Evolutionary conservation across 1,140 invertebrate genomes (phyloP), one percentile per base, ranked within the genome.

Genomic region (Xylocopa sonorina): DNA sequence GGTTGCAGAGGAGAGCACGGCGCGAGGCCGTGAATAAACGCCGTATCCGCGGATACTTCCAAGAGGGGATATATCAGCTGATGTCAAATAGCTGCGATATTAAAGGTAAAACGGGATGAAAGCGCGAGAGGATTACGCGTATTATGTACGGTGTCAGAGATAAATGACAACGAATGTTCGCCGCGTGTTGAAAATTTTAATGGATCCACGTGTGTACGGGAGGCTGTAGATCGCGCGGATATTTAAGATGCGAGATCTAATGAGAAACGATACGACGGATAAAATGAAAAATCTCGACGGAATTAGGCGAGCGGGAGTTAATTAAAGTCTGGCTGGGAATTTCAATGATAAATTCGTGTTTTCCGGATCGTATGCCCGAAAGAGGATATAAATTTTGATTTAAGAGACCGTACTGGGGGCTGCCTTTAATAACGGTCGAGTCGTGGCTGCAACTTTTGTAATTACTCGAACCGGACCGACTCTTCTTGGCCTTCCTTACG

Each of bases 161-260:
- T 86, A 84, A 84, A 86, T 84, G 82, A 84, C 84, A 86, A 86
- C 80, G 80, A 84, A 85, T 82, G 82, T 66, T 82, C 66, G 82
- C 58, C 71, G 75, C 83, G 84, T 82, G 84, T 82, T 76, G 82
- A 24, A 72, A 66, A 86, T 84, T 62, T 76, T 86, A 82, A 77
- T 72, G 63, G 29, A 63, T 83, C 82, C 82, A 67, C 68, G 60
- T 71, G 68, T 80, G 82, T 58, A 84, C 69, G 80, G 60, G 81
- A 72, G 64, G 38, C 63, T 24, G 38, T 9, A 7, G 51, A 41
- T 32, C 29, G n/a, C 18, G 0, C 34, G 57, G 38, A 57, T 68
- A 83, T 82, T 81, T 78, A 18, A 38, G 38, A n/a, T n/a, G n/a
- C n/a, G n/a, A n/a, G n/a, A n/a, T n/a, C n/a, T n/a, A n/a, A n/a